Base-by-base conservation (phyloP, 2,113 vertebrate genomes). In the Coptodon bakossiorum region DNA sequence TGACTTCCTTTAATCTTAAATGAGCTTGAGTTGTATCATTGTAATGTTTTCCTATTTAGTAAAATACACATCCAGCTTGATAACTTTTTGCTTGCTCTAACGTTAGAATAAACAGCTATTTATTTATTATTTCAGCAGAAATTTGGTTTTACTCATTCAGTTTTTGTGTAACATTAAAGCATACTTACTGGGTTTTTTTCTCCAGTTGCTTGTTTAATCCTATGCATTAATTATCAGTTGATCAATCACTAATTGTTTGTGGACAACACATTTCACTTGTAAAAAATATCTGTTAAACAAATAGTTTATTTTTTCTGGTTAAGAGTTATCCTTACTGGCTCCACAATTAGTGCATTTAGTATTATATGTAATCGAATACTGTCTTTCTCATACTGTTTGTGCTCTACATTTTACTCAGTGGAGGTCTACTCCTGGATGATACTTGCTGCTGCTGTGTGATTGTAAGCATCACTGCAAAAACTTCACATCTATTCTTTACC, bases 401-500 rank as follows among this genome's bases (percentile, higher is more conserved):
- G 22, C 17, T 82, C 40, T 53, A 63, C 4, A 0, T 80, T 27
- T 43, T 80, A 76, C 56, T 84, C 34, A 10, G 43, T 48, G 19
- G 85, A 86, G 86, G 83, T 89, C 83, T 88, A 48, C 27, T 54
- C 19, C 22, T 52, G 61, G 27, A n/a, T 59, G 57, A 53, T 16
- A 29, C 12, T 34, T 45, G 43, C 66, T 73, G 68, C 82, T 79
- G 66, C 85, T 81, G 43, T 68, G 80, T 87, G 66, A 81, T 81
- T 38, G 56, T 19, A 78, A 89, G 80, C 87, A 31, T 63, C 66
- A 14, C 73, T 45, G 76, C 45, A 66, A 87, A 86, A 78, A 57
- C 79, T 59, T 71, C 85, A 73, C 76, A 88, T 88, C 83, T 83
- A 80, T 86, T 89, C 86, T 86, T 90, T 87, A 86, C 88, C 80